Evolutionary conservation across 2,113 vertebrate genomes (phyloP).

Genomic region (Bufo gargarizans): DNA sequence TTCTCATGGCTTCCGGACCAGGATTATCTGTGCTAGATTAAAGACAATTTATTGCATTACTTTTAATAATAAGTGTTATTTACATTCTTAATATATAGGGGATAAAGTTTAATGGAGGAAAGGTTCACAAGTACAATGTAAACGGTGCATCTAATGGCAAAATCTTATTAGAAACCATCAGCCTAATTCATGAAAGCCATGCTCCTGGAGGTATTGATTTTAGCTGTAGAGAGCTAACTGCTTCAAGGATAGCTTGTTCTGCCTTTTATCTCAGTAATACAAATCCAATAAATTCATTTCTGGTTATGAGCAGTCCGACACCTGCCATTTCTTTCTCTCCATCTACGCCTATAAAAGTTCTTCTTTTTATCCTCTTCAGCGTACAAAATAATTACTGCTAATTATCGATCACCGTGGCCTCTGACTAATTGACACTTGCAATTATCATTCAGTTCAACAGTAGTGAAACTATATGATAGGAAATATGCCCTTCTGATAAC

Average conservation of each 20-base stretch:
- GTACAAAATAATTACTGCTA: slow-evolving; percentile 54
- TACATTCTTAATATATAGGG: background rate
- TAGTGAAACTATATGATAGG: background rate
- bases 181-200: background rate
- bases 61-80: background rate
- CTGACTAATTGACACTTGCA: slow-evolving; percentile 36
- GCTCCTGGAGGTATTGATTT: slow-evolving; percentile 21
- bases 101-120: background rate
- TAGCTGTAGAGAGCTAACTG: background rate
- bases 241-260: slow-evolving; percentile 20
- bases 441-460: slow-evolving; percentile 11
- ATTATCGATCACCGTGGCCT: slow-evolving; percentile 42
- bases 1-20: no score
- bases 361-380: slow-evolving; percentile 40
- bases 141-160: background rate
- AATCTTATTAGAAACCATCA: background rate
- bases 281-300: slow-evolving; percentile 49
- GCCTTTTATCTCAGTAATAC: slow-evolving; percentile 20
- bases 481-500: background rate
- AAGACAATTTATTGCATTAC: background rate
- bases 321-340: slow-evolving; percentile 62
- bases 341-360: slow-evolving; percentile 54
- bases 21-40: background rate
- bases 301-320: background rate
- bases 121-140: background rate